These are phyloP conservation scores for Prionailurus viverrinus DNA, from an alignment of 2,113 vertebrate genomes.

Conservation along the genomic window DNA sequence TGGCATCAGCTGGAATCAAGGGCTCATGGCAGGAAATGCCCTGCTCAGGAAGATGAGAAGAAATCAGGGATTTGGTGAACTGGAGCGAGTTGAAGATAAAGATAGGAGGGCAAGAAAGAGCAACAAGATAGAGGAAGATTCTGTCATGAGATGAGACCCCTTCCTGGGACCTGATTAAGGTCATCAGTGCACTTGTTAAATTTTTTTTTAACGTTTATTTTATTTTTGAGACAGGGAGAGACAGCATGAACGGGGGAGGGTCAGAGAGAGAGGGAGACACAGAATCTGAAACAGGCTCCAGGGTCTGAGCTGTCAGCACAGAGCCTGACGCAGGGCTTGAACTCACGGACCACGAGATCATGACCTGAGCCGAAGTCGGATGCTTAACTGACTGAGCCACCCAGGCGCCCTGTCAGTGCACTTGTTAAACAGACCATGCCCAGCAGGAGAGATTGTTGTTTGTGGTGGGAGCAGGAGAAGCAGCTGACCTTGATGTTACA, in stretches of 20 bases:
- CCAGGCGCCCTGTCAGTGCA: background rate
- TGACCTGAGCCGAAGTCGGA: too few relatives aligned
- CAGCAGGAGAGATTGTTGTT: background rate
- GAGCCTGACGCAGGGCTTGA: too few relatives aligned
- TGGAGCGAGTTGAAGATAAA: background rate
- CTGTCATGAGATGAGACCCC: background rate
- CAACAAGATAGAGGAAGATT: background rate
- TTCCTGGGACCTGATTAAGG: background rate
- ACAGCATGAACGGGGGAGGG: too few relatives aligned
- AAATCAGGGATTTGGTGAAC: background rate
- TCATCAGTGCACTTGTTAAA: background rate
- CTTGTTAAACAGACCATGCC: too few relatives aligned
- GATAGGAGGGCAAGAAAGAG: background rate
- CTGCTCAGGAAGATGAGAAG: background rate
- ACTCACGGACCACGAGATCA: too few relatives aligned
- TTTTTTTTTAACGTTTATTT: too few relatives aligned
- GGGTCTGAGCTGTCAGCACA: too few relatives aligned
- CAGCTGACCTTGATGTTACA: background rate
- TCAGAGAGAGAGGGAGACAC: too few relatives aligned
- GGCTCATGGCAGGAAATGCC: background rate
- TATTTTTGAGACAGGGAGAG: too few relatives aligned
- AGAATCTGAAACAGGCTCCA: too few relatives aligned
- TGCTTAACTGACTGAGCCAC: too few relatives aligned
- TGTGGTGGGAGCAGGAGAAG: background rate
- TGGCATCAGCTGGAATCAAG: background rate